These are phyloP conservation scores for Folsomia manolachei DNA, from an alignment of 2,888 invertebrate genomes.

Conservation along the genomic window DNA sequence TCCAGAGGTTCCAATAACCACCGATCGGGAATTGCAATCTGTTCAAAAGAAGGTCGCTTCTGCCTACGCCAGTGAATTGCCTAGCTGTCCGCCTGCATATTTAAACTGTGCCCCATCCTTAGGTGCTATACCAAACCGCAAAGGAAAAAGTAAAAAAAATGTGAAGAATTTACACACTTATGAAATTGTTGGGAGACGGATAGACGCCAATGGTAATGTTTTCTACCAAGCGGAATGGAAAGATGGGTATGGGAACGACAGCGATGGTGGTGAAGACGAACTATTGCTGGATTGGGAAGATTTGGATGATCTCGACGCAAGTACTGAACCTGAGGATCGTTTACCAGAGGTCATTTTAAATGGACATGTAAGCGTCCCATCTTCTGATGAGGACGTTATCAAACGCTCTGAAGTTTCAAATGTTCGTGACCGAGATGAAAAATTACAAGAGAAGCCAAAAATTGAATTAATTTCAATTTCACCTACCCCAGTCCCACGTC, in stretches of 20 bases:
- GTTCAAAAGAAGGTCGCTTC: slow-evolving; percentile 17
- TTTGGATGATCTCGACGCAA: background rate
- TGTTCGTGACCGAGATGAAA: background rate
- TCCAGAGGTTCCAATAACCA: background rate
- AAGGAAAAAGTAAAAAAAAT: slow-evolving; percentile 28
- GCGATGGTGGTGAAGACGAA: slow-evolving; percentile 33
- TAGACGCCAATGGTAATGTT: slow-evolving; percentile 28
- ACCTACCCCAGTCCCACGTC: background rate
- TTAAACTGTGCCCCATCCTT: slow-evolving; percentile 31
- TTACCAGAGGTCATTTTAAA: background rate
- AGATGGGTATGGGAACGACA: slow-evolving; percentile 34
- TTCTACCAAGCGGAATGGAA: slow-evolving; percentile 43
- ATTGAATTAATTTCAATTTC: background rate
- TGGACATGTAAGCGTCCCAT: background rate
- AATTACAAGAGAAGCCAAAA: background rate
- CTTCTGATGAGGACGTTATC: background rate
- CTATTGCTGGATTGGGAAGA: background rate
- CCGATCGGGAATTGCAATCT: background rate
- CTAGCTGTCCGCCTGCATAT: slow-evolving; percentile 32
- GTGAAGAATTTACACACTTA: slow-evolving; percentile 45
- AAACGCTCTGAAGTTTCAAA: background rate
- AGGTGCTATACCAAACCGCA: background rate
- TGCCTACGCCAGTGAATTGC: slow-evolving; percentile 19
- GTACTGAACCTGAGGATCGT: background rate
- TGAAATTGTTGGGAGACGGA: slow-evolving; percentile 35